A percentile compares a stretch with the other conserved stretches of the same genome.
phyloP scores from a whole-genome alignment of 2,113 vertebrate species.

The Peucedramus taeniatus region DNA sequence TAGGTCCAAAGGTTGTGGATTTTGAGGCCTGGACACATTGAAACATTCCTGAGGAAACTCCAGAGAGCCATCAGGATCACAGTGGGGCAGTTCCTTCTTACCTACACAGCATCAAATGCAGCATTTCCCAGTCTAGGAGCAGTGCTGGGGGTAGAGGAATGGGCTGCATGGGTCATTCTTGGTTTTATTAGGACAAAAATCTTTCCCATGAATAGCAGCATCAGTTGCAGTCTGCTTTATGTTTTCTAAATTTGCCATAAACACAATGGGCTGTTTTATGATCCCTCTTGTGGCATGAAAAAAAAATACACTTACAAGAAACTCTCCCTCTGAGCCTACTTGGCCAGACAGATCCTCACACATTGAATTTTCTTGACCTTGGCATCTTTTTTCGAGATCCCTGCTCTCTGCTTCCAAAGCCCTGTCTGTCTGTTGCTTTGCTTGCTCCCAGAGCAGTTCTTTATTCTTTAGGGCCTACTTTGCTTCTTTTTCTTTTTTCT shows the following conservation, averaged over 20 bases:
- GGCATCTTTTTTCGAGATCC: background rate
- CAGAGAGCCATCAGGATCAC: background rate
- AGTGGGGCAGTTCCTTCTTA: background rate
- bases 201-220: conserved; percentile 15
- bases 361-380: conserved; percentile 37
- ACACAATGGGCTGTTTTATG: conserved; percentile 53
- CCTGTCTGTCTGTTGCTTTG: conserved; percentile 1
- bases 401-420: background rate
- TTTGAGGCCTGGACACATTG: background rate
- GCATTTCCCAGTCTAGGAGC: background rate
- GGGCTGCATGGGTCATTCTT: background rate
- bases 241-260: conserved; percentile 31
- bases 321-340: conserved; percentile 6
- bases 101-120: background rate
- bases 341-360: conserved; percentile 32
- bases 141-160: background rate
- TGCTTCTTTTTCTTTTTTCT: background rate
- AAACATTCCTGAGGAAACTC: background rate
- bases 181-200: background rate
- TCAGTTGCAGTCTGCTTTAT: background rate
- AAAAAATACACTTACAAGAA: conserved; percentile 33
- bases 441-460: background rate
- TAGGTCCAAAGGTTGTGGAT: background rate
- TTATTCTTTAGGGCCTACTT: background rate
- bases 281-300: conserved; percentile 50